These are phyloP conservation scores for Pangasius mekongensis DNA, from an alignment of 2,797 vertebrate species.

Conservation along the genomic window DNA sequence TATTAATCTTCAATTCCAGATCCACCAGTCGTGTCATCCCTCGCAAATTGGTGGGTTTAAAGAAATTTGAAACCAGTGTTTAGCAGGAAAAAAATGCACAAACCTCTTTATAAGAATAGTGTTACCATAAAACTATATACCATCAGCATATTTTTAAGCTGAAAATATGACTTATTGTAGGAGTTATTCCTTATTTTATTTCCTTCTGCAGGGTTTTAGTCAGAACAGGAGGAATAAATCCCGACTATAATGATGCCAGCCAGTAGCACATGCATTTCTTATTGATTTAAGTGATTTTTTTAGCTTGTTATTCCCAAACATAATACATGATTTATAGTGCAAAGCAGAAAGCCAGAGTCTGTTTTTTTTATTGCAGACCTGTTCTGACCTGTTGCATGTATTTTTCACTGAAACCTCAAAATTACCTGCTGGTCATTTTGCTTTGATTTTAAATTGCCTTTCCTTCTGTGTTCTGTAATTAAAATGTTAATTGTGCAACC, in stretches of 20 bases:
- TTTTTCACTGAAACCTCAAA: not conserved
- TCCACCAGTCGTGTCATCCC: too few relatives aligned
- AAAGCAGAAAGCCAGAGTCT: not conserved
- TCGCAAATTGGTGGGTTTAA: not conserved
- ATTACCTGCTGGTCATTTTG: conserved; percentile 59
- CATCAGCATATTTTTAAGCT: not conserved
- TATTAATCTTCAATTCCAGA: not conserved
- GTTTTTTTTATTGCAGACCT: not conserved
- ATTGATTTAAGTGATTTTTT: conserved; percentile 1
- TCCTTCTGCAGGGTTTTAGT: not conserved
- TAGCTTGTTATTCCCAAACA: not conserved
- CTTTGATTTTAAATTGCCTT: conserved; percentile 50
- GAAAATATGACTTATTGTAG: not conserved
- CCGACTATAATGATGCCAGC: not conserved
- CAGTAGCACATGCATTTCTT: not conserved
- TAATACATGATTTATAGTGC: not conserved
- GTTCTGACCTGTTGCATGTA: conserved; percentile 3
- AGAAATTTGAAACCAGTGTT: too few relatives aligned
- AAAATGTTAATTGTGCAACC: conserved; percentile 76
- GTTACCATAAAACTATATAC: not conserved
- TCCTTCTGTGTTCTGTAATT: conserved; percentile 68
- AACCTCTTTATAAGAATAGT: not conserved
- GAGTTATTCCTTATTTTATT: not conserved
- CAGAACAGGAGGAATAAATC: not conserved
- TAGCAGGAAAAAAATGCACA: not conserved